phyloP scores from a whole-genome alignment of 2,888 invertebrate genomes.

The Rotaria socialis region DNA sequence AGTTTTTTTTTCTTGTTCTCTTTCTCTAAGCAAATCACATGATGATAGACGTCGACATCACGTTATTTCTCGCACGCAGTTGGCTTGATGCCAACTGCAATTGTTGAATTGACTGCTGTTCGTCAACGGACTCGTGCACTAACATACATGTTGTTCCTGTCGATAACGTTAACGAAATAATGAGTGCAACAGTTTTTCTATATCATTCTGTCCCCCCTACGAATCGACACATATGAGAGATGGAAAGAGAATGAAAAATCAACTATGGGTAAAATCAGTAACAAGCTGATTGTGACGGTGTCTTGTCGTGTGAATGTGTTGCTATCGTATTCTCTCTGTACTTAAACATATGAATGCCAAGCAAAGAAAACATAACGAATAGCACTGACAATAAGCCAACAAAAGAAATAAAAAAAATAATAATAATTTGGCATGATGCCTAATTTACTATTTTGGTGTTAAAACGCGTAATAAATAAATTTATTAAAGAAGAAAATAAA shows the following conservation, averaged over 20 bases:
- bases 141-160: not conserved
- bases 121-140: not conserved
- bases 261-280: not conserved
- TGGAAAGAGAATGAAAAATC: not conserved
- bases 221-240: not conserved
- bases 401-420: not conserved
- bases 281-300: not conserved
- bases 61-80: not conserved
- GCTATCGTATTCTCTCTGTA: not conserved
- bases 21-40: slow-evolving; percentile 17
- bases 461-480: not conserved
- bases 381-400: not conserved
- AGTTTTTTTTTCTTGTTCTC: not conserved
- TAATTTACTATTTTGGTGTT: not conserved
- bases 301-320: not conserved
- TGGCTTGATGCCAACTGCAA: not conserved
- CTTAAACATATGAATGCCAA: not conserved
- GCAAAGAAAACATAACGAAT: not conserved
- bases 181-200: not conserved
- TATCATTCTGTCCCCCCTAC: not conserved
- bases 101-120: not conserved
- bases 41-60: not conserved
- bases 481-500: not conserved
- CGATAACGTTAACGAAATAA: not conserved
- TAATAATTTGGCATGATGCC: not conserved